These are phyloP conservation scores for Agapornis roseicollis DNA, from an alignment of 2,113 vertebrate genomes.

Conservation along the genomic window DNA sequence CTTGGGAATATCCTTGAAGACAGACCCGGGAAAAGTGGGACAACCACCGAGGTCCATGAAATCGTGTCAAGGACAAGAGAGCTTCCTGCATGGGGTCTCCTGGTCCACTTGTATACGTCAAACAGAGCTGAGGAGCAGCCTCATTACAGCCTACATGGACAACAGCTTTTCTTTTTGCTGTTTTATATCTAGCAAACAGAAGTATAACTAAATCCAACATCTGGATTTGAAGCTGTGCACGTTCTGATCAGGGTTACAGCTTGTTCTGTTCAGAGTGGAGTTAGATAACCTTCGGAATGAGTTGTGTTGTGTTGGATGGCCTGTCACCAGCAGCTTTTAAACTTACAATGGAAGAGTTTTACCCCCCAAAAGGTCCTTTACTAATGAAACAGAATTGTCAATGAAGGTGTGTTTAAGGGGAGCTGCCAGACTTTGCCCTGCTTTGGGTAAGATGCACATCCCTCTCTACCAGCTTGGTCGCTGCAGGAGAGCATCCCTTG, in stretches of 20 bases:
- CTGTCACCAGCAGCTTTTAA: neutral
- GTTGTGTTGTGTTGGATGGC: too few species aligned
- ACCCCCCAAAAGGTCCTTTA: neutral
- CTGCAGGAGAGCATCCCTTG: accelerated
- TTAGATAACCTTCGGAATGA: neutral
- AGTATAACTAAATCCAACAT: neutral
- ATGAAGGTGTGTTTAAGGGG: neutral
- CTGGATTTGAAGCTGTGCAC: neutral
- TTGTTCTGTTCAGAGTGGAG: neutral
- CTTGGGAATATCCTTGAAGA: constrained; percentile 4
- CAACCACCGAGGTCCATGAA: neutral
- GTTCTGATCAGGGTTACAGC: neutral
- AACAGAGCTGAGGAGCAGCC: neutral
- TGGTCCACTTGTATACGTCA: neutral
- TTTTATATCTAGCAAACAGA: neutral
- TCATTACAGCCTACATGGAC: neutral
- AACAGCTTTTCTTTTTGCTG: neutral
- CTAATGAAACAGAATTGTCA: neutral
- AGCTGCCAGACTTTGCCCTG: neutral
- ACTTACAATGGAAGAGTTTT: neutral
- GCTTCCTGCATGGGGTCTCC: neutral
- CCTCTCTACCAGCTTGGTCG: neutral
- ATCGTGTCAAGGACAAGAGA: neutral
- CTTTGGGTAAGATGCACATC: neutral
- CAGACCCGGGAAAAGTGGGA: neutral